Conservation (phyloP, 2,888 invertebrate species). For the Caprella mutica region DNA sequence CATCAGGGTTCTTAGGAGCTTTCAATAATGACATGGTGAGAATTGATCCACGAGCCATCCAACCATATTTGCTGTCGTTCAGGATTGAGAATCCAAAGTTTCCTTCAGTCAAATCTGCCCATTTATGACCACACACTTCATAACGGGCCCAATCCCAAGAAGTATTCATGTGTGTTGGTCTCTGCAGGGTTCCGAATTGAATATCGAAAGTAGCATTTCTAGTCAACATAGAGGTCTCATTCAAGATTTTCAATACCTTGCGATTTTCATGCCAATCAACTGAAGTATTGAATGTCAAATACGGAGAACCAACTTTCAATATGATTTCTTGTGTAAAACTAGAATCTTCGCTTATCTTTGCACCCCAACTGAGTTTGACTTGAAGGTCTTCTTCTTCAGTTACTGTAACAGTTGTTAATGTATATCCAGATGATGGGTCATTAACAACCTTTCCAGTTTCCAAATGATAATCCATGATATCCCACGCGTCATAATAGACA, state of each 20-base stretch:
- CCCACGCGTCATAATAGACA: slow-evolving; percentile 48
- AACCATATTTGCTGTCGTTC: slow-evolving; percentile 46
- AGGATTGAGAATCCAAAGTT: slow-evolving; percentile 44
- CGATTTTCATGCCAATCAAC: slow-evolving; percentile 44
- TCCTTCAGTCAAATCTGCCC: slow-evolving; percentile 45
- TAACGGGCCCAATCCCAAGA: slow-evolving; percentile 46
- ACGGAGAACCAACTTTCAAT: slow-evolving; percentile 42
- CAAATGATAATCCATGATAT: slow-evolving; percentile 47
- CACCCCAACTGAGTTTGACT: slow-evolving; percentile 8
- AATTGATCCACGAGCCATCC: slow-evolving; percentile 41
- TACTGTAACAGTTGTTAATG: not conserved
- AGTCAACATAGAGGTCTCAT: slow-evolving; percentile 40
- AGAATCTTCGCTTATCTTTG: slow-evolving; percentile 15
- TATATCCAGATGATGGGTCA: too few relatives aligned
- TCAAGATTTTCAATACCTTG: slow-evolving; percentile 45
- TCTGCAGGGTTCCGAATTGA: slow-evolving; percentile 43
- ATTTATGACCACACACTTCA: slow-evolving; percentile 47
- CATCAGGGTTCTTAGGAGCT: slow-evolving; percentile 45
- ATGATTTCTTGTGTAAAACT: slow-evolving; percentile 40
- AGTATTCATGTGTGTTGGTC: slow-evolving; percentile 45
- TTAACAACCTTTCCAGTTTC: slow-evolving; percentile 40
- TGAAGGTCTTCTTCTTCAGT: slow-evolving; percentile 13
- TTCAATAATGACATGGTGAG: slow-evolving; percentile 44
- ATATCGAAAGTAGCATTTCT: slow-evolving; percentile 43
- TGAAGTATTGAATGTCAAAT: slow-evolving; percentile 41